Evolutionary conservation across 2,113 vertebrate species (phyloP).

Genomic region (Dipodomys spectabilis): DNA sequence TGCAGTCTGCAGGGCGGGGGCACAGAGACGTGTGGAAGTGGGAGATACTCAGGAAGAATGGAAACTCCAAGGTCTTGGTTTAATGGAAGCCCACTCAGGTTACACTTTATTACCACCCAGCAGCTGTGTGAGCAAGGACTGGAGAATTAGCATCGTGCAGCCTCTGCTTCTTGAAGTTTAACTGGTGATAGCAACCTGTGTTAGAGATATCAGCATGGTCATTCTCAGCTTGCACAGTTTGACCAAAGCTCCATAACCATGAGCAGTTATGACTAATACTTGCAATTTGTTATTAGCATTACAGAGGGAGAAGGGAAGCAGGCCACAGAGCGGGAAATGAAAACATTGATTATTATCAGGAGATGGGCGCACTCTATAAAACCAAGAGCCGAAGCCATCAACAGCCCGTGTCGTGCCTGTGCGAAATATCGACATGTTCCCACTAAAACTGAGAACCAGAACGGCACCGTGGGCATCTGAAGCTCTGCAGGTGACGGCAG

Average conservation of each 20-base stretch:
- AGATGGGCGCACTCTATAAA: neutral
- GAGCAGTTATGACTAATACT: neutral
- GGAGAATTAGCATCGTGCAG: neutral
- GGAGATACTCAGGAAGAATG: accelerated
- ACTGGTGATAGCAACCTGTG: neutral
- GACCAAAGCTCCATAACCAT: too few species aligned
- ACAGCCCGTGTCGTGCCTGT: too few species aligned
- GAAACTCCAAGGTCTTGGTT: too few species aligned
- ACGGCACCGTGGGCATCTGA: neutral
- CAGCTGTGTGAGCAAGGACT: neutral
- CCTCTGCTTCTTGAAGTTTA: neutral
- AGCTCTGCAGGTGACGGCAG: neutral
- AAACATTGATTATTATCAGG: neutral
- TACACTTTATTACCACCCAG: too few species aligned
- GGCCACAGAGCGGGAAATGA: neutral
- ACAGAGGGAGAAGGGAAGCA: neutral
- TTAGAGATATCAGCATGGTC: neutral
- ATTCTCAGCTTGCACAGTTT: neutral
- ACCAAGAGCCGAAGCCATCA: neutral
- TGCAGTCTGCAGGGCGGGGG: neutral
- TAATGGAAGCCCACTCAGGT: neutral
- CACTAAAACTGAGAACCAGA: neutral
- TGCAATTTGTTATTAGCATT: neutral
- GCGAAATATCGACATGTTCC: neutral
- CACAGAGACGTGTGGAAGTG: neutral